These are phyloP conservation scores for Fabriciana adippe DNA, from an alignment of 2,888 invertebrate species.

Conservation along the genomic window DNA sequence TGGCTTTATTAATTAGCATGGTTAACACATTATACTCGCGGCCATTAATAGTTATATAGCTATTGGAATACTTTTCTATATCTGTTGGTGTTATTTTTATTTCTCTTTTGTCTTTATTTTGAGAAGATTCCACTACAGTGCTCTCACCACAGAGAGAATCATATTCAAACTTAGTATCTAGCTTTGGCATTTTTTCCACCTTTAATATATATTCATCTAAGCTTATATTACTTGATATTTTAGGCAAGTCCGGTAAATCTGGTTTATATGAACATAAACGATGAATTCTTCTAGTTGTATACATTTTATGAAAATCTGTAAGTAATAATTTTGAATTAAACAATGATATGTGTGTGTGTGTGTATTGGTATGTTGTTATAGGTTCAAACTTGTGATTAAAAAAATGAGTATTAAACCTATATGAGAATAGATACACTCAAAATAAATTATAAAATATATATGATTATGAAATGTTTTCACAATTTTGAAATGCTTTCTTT, in stretches of 20 bases:
- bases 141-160: constrained; percentile 36
- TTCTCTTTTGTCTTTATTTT: constrained; percentile 31
- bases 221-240: constrained; percentile 42
- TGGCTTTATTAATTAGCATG: constrained; percentile 55
- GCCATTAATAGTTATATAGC: constrained; percentile 48
- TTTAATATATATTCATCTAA: constrained; percentile 50
- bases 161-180: constrained; percentile 3
- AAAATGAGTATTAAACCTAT: no score
- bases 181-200: constrained; percentile 36
- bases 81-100: constrained; percentile 51
- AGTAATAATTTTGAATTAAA: neutral
- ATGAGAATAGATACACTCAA: no score
- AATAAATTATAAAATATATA: no score
- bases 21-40: constrained; percentile 53
- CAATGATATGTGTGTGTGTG: no score
- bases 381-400: no score
- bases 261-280: constrained; percentile 53
- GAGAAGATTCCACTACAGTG: constrained; percentile 45
- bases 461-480: no score
- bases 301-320: constrained; percentile 50
- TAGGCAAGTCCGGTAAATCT: constrained; percentile 46
- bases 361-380: no score
- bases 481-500: no score
- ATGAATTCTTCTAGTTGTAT: constrained; percentile 52
- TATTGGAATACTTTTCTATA: constrained; percentile 54